Base-by-base conservation (phyloP, 2,113 vertebrate species). In the Crocuta crocuta region DNA sequence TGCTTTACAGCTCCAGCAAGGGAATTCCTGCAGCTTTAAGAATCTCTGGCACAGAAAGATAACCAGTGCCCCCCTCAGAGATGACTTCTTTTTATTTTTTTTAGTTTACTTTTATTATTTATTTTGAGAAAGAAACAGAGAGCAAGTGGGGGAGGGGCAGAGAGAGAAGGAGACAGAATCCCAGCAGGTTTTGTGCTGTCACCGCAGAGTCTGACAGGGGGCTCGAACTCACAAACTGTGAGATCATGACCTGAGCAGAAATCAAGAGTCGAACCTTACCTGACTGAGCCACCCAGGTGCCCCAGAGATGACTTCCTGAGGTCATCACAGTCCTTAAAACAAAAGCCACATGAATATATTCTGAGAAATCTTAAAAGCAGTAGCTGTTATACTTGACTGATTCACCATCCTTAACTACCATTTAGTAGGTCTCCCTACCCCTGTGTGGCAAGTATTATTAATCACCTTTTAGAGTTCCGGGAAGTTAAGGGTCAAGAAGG, bases 361-460 rank as follows among this genome's bases (percentile, higher is more conserved):
- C 74, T 81, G 68, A 79, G 90, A 89, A 92, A 74, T 92, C 55
- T 76, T 90, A 84, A 95, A 89, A 95, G 50, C 10, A 76, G 86
- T 17, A 79, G 53, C 91, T 84, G 23, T 89, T 85, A 78, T 17
- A 35, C 6, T 61, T 74, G 79, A 35, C 80, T 89, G 86, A 78
- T 21, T 78, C 63, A 88, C 70, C 35, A 33, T 12, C 61, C 17
- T 31, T 92, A 93, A 94, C 35, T 31, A 83, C 63, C 91, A 43
- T 39, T 80, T 80, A 80, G 66, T 65, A 97, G 31, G 45, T 92
- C 89, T 89, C 24, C 8, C 1, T 63, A 71, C 66, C 74, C 83
- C 23, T 50, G 21, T 26, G 33, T 7, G 24, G 24, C 55, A 76
- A 53, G 74, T 13, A 68, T 28, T 61, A 81, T 79, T 78, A 61